Evolutionary conservation across 2,797 vertebrate genomes (phyloP).

Genomic region (Pangasius larnaudii): DNA sequence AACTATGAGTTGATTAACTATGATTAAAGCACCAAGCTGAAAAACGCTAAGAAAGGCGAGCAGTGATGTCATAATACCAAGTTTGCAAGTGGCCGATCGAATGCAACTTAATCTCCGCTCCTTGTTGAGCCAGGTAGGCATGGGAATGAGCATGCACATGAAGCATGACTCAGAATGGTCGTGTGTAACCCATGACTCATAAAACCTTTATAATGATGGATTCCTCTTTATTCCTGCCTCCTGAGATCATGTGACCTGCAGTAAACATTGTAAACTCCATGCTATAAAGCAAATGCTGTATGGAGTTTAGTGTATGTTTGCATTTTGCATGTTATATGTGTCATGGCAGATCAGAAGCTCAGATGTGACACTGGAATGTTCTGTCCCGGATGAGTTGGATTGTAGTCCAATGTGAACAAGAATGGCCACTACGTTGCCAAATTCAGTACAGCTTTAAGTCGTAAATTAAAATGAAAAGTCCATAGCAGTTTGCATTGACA

Average conservation of each 20-base stretch:
- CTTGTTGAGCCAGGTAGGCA: constrained; percentile 21
- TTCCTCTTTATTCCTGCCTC: not conserved
- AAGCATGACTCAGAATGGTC: constrained; percentile 4
- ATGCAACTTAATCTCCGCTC: not conserved
- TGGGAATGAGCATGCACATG: constrained; percentile 59
- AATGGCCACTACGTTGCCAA: not conserved
- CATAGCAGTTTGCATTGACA: not conserved
- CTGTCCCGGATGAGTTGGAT: not conserved
- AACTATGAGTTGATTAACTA: not conserved
- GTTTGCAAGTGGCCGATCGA: not conserved
- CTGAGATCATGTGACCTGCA: constrained; percentile 10
- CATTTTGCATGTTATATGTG: constrained; percentile 22
- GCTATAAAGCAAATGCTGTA: not conserved
- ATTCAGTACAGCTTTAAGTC: not conserved
- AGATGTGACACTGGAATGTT: not conserved
- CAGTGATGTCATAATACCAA: constrained; percentile 19
- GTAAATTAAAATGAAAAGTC: not conserved
- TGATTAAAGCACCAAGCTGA: not conserved
- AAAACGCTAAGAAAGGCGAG: not conserved
- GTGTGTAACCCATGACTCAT: constrained; percentile 15
- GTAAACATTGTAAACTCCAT: constrained; percentile 15
- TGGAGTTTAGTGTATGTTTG: constrained; percentile 12
- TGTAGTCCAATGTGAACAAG: not conserved
- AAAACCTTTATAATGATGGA: not conserved
- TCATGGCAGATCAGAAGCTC: not conserved